phyloP scores from a whole-genome alignment of 2,113 vertebrate genomes.

The Microcebus griseorufus region DNA sequence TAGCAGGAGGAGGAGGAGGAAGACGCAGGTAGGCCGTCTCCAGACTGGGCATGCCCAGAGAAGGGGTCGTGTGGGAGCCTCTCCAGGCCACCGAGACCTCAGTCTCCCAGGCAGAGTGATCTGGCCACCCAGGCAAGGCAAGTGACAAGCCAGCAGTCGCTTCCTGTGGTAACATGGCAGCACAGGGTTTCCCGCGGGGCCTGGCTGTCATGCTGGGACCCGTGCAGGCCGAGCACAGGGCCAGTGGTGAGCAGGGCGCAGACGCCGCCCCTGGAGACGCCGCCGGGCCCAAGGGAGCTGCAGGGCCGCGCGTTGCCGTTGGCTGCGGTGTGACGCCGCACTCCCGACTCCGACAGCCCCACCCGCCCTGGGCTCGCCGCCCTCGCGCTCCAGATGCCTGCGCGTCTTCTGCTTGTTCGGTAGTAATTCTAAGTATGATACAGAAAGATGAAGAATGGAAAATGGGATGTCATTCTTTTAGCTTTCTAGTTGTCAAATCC shows the following conservation, averaged over 20 bases:
- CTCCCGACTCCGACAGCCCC: not conserved
- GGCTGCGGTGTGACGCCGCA: not conserved
- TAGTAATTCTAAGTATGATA: not conserved
- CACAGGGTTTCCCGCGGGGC: not conserved
- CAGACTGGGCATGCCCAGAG: not conserved
- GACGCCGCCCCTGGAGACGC: too few relatives aligned
- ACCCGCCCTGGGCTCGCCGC: not conserved
- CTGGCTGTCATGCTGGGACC: not conserved
- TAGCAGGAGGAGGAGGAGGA: not conserved
- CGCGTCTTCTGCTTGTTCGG: not conserved
- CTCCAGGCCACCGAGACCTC: not conserved
- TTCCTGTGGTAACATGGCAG: not conserved
- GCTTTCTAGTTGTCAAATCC: not conserved
- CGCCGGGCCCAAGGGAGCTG: not conserved
- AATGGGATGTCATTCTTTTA: not conserved
- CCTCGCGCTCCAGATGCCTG: too few relatives aligned
- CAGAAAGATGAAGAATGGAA: not conserved
- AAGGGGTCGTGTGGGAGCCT: fast-evolving
- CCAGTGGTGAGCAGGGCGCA: not conserved
- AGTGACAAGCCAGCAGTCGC: fast-evolving
- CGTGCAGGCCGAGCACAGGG: not conserved
- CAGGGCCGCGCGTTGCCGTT: fast-evolving
- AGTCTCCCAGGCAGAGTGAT: not conserved
- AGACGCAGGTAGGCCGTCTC: fast-evolving
- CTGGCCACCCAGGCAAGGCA: not conserved